Percentiles rank a stretch among this genome's conserved stretches.
Evolutionary conservation across 1,140 invertebrate species (phyloP).

Genomic region (Philotrypesis tridentata): DNA sequence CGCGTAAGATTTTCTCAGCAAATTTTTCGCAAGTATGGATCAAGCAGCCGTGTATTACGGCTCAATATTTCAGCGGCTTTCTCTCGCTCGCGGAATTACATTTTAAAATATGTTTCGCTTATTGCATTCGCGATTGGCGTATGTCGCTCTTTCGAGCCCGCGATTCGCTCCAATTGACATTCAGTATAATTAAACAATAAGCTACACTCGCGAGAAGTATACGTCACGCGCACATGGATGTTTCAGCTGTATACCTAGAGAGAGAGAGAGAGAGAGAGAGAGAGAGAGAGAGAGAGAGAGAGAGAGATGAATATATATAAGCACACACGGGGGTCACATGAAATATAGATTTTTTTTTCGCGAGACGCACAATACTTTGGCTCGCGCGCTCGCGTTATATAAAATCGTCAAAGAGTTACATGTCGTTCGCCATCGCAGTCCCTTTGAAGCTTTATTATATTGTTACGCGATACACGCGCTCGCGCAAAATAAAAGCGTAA

Average conservation of each 20-base stretch:
- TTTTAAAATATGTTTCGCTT: conserved; percentile 43
- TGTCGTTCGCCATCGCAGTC: neutral
- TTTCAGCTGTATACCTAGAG: conserved; percentile 44
- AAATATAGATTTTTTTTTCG: conserved; percentile 22
- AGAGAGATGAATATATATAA: neutral
- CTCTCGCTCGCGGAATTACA: conserved; percentile 5
- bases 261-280: no score
- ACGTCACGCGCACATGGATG: conserved; percentile 33
- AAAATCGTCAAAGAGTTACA: neutral
- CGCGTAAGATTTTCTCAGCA: conserved; percentile 43
- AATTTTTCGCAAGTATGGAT: conserved; percentile 41
- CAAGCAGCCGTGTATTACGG: neutral
- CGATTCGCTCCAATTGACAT: conserved; percentile 44
- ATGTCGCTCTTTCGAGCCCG: neutral
- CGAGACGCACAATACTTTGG: neutral
- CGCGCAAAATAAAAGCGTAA: neutral
- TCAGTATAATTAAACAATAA: conserved; percentile 46
- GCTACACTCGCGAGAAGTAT: neutral
- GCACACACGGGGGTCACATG: neutral
- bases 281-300: no score
- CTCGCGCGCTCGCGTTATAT: neutral
- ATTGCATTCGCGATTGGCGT: conserved; percentile 44
- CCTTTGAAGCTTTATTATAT: neutral
- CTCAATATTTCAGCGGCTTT: conserved; percentile 34
- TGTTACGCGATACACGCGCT: neutral